Evolutionary conservation across 1,140 invertebrate species (phyloP), one percentile per base, ranked within the genome.

Genomic region (Pantala flavescens): DNA sequence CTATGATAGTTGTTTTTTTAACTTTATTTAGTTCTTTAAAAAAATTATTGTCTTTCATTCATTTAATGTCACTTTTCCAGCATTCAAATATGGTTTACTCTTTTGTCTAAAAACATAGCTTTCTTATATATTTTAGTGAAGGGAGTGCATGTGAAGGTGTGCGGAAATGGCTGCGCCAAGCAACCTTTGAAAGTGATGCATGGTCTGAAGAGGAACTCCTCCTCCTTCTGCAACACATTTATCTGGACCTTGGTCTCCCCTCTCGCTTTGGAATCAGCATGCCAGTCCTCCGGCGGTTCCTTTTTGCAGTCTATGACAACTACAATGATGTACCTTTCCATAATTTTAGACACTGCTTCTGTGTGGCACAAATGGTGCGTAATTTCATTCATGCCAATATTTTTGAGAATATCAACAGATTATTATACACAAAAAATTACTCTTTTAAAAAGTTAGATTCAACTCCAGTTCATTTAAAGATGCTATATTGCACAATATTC

Each of bases 251-350:
- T 76, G 89, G 89, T 71, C 87, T 95, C 76, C 86, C 88, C 73
- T 84, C 87, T 77, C 92, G 90, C 82, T 93, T 94, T 81, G 89
- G 89, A 82, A 93, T 94, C 80, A 88, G 91, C 78, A 86, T 91
- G 79, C 84, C 86, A 71, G 88, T 86, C n/a, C 83, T 92, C 55
- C 85, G 89, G 71, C 88, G 88, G 79, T 92, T 92, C 82, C 86
- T 93, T 63, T 91, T 89, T 79, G 88, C 90, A 81, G 91, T 94
- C 49, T 93, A 94, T 81, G 91, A 93, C 81, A 93, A 94, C 82
- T 95, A 95, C 85, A 91, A 93, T 82, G 92, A 93, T 82, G 93
- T 94, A 79, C 93, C 93, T 71, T 95, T 95, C 84, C 93, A 95
- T 81, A 95, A 95, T 84, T 95, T 95, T 83, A 86, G 92, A 71